Conservation (phyloP, 2,797 vertebrate species). For the Strix occidentalis region DNA sequence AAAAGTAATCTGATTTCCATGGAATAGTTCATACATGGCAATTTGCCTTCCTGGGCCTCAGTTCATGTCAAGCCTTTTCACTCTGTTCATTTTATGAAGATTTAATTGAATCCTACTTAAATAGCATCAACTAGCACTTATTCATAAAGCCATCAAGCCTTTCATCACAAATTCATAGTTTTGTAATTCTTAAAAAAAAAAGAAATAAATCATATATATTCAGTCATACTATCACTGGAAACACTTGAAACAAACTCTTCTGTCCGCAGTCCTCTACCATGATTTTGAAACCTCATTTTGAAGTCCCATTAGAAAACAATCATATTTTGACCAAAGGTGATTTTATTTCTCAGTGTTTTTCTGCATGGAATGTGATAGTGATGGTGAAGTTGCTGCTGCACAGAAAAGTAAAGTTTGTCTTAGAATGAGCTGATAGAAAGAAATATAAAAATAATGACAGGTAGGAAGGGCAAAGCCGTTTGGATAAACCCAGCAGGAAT, state of each 20-base stretch:
- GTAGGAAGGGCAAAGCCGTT: neutral
- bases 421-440: neutral
- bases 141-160: constrained; percentile 68
- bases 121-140: constrained; percentile 74
- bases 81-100: constrained; percentile 67
- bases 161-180: constrained; percentile 67
- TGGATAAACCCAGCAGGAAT: neutral
- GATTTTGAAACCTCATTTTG: constrained; percentile 24
- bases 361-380: rapidly evolving
- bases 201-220: constrained; percentile 28
- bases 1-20: constrained; percentile 70
- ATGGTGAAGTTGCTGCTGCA: neutral
- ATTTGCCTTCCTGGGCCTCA: constrained; percentile 62
- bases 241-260: constrained; percentile 50
- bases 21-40: constrained; percentile 69
- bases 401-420: neutral
- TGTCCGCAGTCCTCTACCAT: neutral
- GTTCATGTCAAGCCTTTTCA: constrained; percentile 70
- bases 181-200: constrained; percentile 48
- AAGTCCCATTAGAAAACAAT: neutral
- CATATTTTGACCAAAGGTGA: neutral
- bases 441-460: neutral
- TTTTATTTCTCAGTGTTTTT: neutral
- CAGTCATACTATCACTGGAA: constrained; percentile 34
- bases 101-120: constrained; percentile 75